Conservation (phyloP, 2,113 vertebrate genomes). For the Lampris incognitus region DNA sequence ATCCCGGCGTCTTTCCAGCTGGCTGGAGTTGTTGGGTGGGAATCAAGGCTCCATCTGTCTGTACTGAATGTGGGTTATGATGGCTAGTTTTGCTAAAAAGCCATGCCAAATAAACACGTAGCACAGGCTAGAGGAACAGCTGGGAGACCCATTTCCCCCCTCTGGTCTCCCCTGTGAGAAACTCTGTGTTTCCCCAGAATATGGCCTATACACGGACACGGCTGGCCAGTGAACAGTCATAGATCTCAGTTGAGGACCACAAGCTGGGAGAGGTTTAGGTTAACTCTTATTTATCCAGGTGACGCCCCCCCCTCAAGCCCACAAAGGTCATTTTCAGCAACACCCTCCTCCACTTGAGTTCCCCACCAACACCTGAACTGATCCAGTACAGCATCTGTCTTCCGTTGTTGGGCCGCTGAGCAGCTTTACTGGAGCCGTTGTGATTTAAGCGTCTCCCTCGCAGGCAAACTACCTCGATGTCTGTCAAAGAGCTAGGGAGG, state of each 20-base stretch:
- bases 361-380: too few species aligned
- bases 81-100: neutral
- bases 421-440: too few species aligned
- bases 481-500: too few species aligned
- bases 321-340: neutral
- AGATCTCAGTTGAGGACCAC: neutral
- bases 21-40: neutral
- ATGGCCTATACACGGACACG: neutral
- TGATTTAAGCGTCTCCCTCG: too few species aligned
- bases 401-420: too few species aligned
- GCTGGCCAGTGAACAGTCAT: neutral
- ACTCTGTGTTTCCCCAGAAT: conserved; percentile 3
- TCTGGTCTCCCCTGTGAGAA: conserved; percentile 4
- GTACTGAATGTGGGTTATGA: conserved; percentile 2
- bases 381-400: too few species aligned
- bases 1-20: neutral
- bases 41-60: conserved; percentile 15
- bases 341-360: neutral
- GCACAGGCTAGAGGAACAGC: conserved; percentile 25
- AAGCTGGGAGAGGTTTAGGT: neutral
- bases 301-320: neutral
- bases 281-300: neutral
- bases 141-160: conserved; percentile 18
- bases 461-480: too few species aligned
- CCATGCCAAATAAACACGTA: conserved; percentile 15